Evolutionary conservation across 2,797 vertebrate genomes (phyloP).

Genomic region (Anabas testudineus): DNA sequence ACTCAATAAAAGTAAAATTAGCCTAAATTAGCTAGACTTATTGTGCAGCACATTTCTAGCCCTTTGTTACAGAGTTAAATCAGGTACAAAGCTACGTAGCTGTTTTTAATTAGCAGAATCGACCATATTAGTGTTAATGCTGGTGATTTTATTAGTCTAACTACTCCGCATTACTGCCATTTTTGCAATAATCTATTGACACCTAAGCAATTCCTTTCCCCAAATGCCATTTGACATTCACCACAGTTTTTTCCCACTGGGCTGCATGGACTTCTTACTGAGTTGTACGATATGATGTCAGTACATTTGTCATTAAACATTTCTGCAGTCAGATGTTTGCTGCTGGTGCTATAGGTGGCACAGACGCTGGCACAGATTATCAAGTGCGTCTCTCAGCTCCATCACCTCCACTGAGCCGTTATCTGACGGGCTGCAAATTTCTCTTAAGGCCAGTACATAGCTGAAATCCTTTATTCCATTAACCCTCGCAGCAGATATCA

Average conservation of each 20-base stretch:
- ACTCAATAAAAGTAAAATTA: neutral
- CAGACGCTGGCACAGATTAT: neutral
- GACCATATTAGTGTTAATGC: neutral
- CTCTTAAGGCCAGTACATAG: conserved; percentile 31
- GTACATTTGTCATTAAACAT: neutral
- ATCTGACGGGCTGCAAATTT: conserved; percentile 30
- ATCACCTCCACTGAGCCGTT: conserved; percentile 22
- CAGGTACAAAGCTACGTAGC: neutral
- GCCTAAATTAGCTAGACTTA: neutral
- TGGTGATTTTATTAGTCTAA: conserved; percentile 15
- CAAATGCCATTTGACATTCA: neutral
- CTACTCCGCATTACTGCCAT: neutral
- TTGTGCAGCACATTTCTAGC: neutral
- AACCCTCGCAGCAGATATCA: conserved; percentile 46
- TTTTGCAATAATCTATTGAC: conserved; percentile 17
- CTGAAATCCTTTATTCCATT: conserved; percentile 58
- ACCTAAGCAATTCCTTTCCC: neutral
- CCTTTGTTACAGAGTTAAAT: neutral
- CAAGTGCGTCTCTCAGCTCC: conserved; percentile 17
- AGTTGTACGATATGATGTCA: neutral
- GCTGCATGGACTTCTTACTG: neutral
- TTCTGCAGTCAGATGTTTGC: conserved; percentile 8
- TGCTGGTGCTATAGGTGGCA: conserved; percentile 4
- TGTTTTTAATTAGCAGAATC: conserved; percentile 5
- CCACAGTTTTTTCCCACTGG: neutral